phyloP scores from a whole-genome alignment of 2,888 invertebrate species.

The Mechanitis messenoides region DNA sequence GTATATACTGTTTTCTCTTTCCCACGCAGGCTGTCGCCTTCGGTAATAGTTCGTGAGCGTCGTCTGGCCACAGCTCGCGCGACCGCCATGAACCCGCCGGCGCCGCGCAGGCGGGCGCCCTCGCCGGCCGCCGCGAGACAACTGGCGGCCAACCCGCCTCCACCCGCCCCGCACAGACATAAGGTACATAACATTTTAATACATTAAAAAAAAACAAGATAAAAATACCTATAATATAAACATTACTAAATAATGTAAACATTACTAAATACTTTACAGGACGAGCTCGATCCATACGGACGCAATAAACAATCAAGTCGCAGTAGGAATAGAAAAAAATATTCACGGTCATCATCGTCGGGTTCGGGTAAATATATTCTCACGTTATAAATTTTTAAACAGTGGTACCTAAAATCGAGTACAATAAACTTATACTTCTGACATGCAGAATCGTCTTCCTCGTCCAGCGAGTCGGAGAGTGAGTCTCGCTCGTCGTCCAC shows the following conservation, averaged over 20 bases:
- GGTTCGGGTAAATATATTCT: constrained; percentile 54
- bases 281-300: constrained; percentile 67
- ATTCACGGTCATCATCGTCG: constrained; percentile 69
- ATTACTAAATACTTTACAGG: constrained; percentile 37
- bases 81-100: constrained; percentile 85
- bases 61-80: constrained; percentile 80
- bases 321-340: constrained; percentile 63
- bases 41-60: constrained; percentile 80
- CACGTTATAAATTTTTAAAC: not conserved
- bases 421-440: not conserved
- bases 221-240: too few relatives aligned
- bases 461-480: constrained; percentile 71
- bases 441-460: constrained; percentile 61
- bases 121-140: constrained; percentile 68
- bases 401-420: not conserved
- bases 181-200: constrained; percentile 43
- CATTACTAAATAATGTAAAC: too few relatives aligned
- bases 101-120: constrained; percentile 76
- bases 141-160: constrained; percentile 77
- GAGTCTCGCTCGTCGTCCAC: constrained; percentile 70
- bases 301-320: constrained; percentile 55
- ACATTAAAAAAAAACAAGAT: constrained; percentile 1
- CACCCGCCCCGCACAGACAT: constrained; percentile 68
- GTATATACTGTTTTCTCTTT: constrained; percentile 1
- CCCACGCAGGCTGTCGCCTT: constrained; percentile 70